These are phyloP conservation scores for Cryptophagus acutangulus DNA, from an alignment of 2,888 invertebrate genomes.

Conservation along the genomic window DNA sequence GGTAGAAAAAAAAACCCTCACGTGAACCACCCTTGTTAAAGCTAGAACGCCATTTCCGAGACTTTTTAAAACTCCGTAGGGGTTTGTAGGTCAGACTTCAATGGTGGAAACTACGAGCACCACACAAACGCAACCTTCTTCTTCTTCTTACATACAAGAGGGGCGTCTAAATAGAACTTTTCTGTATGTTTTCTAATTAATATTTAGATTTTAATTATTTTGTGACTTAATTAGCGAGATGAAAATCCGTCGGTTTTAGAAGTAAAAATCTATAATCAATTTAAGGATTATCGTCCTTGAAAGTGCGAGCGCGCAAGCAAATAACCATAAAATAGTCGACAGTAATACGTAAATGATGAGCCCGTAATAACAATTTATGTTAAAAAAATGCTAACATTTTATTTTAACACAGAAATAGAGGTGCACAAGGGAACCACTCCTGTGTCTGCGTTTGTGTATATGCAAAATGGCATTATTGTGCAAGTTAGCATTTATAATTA, in stretches of 20 bases:
- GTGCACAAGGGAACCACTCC: conserved; percentile 18
- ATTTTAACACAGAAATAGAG: no score
- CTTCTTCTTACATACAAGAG: no score
- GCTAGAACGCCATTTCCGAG: conserved; percentile 5
- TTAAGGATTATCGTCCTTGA: not conserved
- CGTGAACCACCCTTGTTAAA: not conserved
- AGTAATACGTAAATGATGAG: no score
- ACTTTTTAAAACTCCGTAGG: conserved; percentile 6
- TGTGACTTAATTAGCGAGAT: no score
- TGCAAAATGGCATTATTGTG: conserved; percentile 27
- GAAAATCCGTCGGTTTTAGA: not conserved
- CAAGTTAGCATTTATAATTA: conserved; percentile 34
- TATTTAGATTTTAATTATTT: no score
- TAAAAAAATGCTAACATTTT: no score
- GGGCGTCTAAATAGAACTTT: no score
- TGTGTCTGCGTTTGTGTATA: conserved; percentile 17
- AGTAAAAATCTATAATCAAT: conserved; percentile 1
- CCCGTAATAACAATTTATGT: not conserved
- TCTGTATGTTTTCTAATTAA: no score
- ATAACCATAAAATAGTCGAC: no score
- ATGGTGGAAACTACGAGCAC: no score
- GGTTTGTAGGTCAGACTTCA: conserved; percentile 8
- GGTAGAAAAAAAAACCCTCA: not conserved
- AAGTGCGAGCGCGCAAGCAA: no score
- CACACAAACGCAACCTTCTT: no score